Base-by-base conservation (phyloP, 2,888 invertebrate species). In the Stramonita haemastoma region DNA sequence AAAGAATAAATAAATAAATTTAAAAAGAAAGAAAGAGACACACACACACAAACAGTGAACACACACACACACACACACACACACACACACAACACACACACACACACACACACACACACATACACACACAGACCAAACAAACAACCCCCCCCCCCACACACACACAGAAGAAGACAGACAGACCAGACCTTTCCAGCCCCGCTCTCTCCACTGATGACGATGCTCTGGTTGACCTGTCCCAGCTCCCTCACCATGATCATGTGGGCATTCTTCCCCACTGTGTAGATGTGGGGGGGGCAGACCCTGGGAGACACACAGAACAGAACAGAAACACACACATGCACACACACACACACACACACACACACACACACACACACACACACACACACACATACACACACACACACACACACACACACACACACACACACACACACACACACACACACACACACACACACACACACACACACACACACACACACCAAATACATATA, bases 141-240 rank as follows among this genome's bases (percentile, higher is more conserved):
- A 36, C 46, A 6, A n/a, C n/a, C n/a, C n/a, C n/a, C n/a, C n/a
- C n/a, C n/a, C n/a, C n/a, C 13, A n/a, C 26, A 79, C 34, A 36
- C 34, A 22, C 36, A 34, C 15, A 17, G 2, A 32, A 0, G 19
- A 26, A 6, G 13, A 81, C 19, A 6, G 17, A 5, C 4, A 81
- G 4, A 15, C 17, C 34, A 66, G 87, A 95, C 95, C 93, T 95
- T 95, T 32, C 95, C 95, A 34, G 95, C 94, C 2, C 95, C 95
- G 93, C 95, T 95, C 90, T 95, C 95, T 22, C 95, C 95, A 90
- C 95, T 95, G 91, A 95, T 94, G 11, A 95, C 92, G 46, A 95
- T 93, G 89, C 94, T 93, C 91, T 95, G 95, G 90, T 94, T 93
- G 6, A 86, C 87, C 15, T 90, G 90, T n/a, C 93, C 92, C 83